These are phyloP conservation scores for Sminthopsis crassicaudata DNA, from an alignment of 2,113 vertebrate species.

Conservation along the genomic window DNA sequence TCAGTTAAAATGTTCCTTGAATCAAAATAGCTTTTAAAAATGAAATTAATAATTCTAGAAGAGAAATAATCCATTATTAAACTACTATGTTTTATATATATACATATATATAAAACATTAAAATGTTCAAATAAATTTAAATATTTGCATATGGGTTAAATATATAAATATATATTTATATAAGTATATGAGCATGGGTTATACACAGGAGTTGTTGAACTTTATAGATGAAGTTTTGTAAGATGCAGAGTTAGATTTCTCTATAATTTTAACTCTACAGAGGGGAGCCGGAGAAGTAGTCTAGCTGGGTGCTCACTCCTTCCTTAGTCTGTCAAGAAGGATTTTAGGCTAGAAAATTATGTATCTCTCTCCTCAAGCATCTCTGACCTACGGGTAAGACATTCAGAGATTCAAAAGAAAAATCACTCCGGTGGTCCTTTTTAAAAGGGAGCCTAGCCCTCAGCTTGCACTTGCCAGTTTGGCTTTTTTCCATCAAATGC, in stretches of 20 bases:
- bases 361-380: neutral
- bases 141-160: neutral
- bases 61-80: neutral
- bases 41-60: neutral
- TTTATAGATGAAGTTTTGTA: neutral
- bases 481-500: neutral
- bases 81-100: neutral
- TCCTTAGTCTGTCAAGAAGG: neutral
- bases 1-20: neutral
- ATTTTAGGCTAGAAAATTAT: neutral
- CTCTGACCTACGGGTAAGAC: neutral
- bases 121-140: neutral
- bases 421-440: neutral
- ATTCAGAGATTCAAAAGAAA: neutral
- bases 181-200: too few species aligned
- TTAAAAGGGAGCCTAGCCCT: neutral
- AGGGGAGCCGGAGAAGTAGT: neutral
- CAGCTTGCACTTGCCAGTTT: neutral
- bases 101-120: neutral
- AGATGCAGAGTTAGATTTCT: neutral
- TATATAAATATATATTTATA: too few species aligned
- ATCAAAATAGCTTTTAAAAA: neutral
- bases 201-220: neutral
- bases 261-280: neutral
- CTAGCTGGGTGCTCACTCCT: neutral